phyloP scores from a whole-genome alignment of 1,140 invertebrate genomes.

The Aphelinus certus region DNA sequence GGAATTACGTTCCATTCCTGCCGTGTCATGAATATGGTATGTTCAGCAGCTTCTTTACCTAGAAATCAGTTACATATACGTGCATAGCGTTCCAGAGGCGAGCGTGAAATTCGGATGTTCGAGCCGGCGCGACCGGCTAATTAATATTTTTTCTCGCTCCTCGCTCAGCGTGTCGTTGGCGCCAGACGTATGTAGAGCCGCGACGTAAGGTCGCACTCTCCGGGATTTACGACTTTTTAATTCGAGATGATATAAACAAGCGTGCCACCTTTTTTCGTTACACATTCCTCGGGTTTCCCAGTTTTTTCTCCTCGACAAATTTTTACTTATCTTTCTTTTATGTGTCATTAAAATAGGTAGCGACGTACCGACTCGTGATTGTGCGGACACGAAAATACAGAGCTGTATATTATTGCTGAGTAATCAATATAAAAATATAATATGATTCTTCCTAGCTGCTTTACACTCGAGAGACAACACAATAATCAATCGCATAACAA shows the following conservation, averaged over 20 bases:
- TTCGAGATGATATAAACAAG: background rate
- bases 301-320: background rate
- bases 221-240: slow-evolving; percentile 17
- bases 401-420: background rate
- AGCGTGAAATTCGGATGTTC: slow-evolving; percentile 5
- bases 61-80: slow-evolving; percentile 1
- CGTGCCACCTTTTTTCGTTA: background rate
- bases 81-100: background rate
- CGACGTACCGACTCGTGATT: background rate
- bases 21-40: slow-evolving; percentile 13
- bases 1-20: slow-evolving; percentile 17
- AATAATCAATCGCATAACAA: background rate
- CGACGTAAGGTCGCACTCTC: background rate
- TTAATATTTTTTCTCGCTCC: slow-evolving; percentile 23
- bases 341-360: too few relatives aligned
- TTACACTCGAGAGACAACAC: background rate
- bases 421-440: slow-evolving; percentile 50
- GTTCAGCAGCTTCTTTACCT: slow-evolving; percentile 1
- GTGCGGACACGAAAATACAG: background rate
- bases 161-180: slow-evolving; percentile 4
- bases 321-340: background rate
- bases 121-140: slow-evolving; percentile 30
- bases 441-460: slow-evolving; percentile 22
- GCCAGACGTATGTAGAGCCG: slow-evolving; percentile 29
- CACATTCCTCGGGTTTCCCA: background rate